Base-by-base conservation (phyloP, 2,888 invertebrate genomes). In the Bellardia bayeri region DNA sequence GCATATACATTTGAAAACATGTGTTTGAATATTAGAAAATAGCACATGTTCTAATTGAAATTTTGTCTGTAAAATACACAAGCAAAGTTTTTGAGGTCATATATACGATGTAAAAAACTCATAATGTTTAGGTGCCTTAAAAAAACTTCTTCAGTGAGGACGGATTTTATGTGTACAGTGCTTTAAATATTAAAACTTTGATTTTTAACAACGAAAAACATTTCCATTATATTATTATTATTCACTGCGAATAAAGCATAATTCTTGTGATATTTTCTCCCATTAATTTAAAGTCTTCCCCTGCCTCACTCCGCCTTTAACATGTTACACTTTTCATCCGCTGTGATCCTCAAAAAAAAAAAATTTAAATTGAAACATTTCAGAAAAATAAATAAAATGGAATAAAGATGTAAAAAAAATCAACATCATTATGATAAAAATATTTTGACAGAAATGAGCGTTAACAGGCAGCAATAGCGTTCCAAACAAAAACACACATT, bases 381-480 rank as follows among this genome's bases (percentile, higher is more conserved):
- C 23, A 75, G 2, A 14, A 45, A 78, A 63, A 56, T 14, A 78
- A 42, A 64, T 71, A 71, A 83, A 69, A 51, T 37, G 63, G 13
- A 23, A 61, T 69, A 76, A 64, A 78, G 76, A 56, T 58, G 66
- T 82, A 68, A 74, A 74, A 74, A 74, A 81, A 75, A 75, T 82
- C 83, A 78, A 71, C 83, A 84, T 79, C 64, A 72, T 84, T 84
- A 84, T 84, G 68, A 85, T 69, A 85, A 80, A 80, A 81, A 80
- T 75, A 80, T 85, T 81, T 80, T 85, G 85, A 81, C 85, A 85
- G 69, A 85, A 85, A 85, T 51, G 63, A 80, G 74, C 75, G 63
- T 63, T 83, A 76, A 78, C 68, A 75, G 71, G 71, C 72, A 56
- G 42, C 33, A 68, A 40, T 37, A 23, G 23, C 30, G 54, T 16